These are phyloP conservation scores for Semotilus atromaculatus DNA, from an alignment of 2,797 vertebrate species.

Conservation along the genomic window DNA sequence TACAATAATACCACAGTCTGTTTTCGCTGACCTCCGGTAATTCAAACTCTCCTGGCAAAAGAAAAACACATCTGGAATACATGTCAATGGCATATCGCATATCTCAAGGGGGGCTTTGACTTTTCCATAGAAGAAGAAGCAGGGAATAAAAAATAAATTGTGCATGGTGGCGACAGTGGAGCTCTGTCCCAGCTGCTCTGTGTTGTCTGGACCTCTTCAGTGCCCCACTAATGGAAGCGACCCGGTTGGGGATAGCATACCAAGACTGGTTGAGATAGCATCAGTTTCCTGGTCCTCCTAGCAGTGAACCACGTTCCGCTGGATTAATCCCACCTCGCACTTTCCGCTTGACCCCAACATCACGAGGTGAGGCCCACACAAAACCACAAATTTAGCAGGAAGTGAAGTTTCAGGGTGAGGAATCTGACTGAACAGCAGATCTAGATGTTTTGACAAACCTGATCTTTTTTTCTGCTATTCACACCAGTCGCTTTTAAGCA, in stretches of 20 bases:
- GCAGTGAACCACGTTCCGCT: conserved; percentile 39
- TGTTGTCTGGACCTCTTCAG: conserved; percentile 52
- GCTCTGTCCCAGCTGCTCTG: conserved; percentile 50
- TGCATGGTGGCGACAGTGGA: conserved; percentile 47
- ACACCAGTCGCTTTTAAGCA: conserved; percentile 19
- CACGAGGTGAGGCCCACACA: conserved; percentile 43
- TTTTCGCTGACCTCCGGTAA: conserved; percentile 47
- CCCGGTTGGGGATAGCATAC: conserved; percentile 45
- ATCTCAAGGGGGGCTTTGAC: conserved; percentile 52
- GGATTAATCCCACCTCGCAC: conserved; percentile 51
- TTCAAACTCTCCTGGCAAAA: conserved; percentile 41
- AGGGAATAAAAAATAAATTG: conserved; percentile 57
- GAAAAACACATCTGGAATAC: conserved; percentile 63
- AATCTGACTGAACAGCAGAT: background rate
- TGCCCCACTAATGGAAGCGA: conserved; percentile 46
- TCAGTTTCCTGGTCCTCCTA: conserved; percentile 57
- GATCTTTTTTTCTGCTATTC: conserved; percentile 24
- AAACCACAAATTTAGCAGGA: conserved; percentile 44
- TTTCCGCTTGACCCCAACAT: conserved; percentile 54
- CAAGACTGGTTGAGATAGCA: conserved; percentile 59
- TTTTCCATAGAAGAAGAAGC: conserved; percentile 51
- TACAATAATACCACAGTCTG: conserved; percentile 47
- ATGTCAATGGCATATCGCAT: conserved; percentile 56
- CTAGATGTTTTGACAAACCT: conserved; percentile 34
- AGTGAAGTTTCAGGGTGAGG: conserved; percentile 22